Evolutionary conservation across 2,888 invertebrate genomes (phyloP), one percentile per base, ranked within the genome.

Genomic region (Drosophila mulleri): DNA sequence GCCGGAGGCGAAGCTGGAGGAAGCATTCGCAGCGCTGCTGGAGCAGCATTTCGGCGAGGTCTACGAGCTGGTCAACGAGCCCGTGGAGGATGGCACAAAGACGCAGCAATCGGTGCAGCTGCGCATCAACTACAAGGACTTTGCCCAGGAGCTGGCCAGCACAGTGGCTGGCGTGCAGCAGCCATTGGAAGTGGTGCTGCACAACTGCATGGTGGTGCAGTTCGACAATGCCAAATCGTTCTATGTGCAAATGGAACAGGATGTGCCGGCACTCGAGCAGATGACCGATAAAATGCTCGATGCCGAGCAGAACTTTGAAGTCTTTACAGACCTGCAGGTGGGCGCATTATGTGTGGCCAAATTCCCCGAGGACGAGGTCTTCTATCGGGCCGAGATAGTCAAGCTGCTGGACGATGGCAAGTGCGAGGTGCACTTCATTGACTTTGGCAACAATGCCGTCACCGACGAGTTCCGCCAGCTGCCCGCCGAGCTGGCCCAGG

Each of bases 311-410:
- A 78, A 89, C n/a, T 88, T 91, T 39, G 76, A 82, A 29, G 57
- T 72, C 9, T 89, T 91, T 3, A 68, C 52, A 0, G 81, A 91
- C 0, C 54, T 88, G 3, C 37, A 80, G 29, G 83, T 95, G 64
- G 95, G 95, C 14, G 94, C 94, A 0, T 80, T 95, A 0, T 96
- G 96, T 83, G 94, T 95, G 48, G 98, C 98, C 2, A 95, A 96
- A 85, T 98, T 97, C 91, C 94, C 95, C 1, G 95, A 95, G 3
- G 98, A 98, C 91, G 95, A 96, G 37, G 95, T 95, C 75, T 99
- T 98, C 97, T 99, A 99, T 92, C 94, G 98, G 72, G 98, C 98
- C 0, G 95, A 96, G 90, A 96, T 98, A 14, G 54, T 87, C 50
- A 83, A 80, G 52, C 66, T 90, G 4, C 94, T 98, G 29, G 96